phyloP scores from a whole-genome alignment of 2,888 invertebrate genomes.

The Athalia circularis region DNA sequence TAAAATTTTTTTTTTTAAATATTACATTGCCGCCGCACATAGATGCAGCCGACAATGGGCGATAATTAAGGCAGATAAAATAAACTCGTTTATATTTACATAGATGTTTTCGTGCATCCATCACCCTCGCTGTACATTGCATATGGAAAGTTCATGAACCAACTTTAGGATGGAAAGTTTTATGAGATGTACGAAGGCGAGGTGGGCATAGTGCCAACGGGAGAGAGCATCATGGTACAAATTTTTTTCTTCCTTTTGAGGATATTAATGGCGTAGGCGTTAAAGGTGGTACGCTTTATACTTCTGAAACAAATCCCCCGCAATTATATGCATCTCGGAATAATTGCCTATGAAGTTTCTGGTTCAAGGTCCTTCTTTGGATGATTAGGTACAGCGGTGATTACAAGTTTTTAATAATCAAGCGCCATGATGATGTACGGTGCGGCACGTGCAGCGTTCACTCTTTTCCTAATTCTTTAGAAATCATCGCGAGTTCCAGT shows the following conservation, averaged over 20 bases:
- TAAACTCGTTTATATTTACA: too few relatives aligned
- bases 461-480: conserved; percentile 20
- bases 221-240: conserved; percentile 5
- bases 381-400: not conserved
- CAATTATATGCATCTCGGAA: conserved; percentile 31
- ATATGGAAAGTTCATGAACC: conserved; percentile 12
- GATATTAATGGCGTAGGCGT: conserved; percentile 43
- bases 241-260: conserved; percentile 16
- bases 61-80: too few relatives aligned
- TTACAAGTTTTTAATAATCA: not conserved
- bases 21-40: too few relatives aligned
- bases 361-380: conserved; percentile 36
- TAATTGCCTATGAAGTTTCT: conserved; percentile 12
- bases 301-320: conserved; percentile 9
- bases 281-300: conserved; percentile 33
- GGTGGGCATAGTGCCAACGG: conserved; percentile 34
- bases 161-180: conserved; percentile 37
- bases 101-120: conserved; percentile 25
- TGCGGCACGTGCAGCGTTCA: not conserved
- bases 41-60: too few relatives aligned
- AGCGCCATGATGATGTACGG: not conserved
- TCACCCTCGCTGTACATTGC: not conserved
- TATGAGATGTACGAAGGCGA: conserved; percentile 8
- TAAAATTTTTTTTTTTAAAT: too few relatives aligned
- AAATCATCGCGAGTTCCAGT: conserved; percentile 26